Conservation (phyloP, 1,140 invertebrate species). For the Pantala flavescens region DNA sequence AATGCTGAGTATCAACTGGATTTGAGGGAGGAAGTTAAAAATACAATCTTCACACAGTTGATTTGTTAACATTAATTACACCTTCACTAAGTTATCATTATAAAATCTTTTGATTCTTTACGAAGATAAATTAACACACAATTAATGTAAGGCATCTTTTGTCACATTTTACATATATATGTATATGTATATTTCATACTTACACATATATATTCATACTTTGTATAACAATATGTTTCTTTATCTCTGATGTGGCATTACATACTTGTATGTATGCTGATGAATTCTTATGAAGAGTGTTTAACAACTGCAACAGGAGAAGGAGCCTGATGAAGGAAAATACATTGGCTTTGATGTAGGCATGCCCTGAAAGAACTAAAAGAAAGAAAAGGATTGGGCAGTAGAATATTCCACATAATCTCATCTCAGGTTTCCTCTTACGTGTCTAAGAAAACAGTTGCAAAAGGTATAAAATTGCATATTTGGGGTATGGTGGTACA, state of each 20-base stretch:
- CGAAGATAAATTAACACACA: conserved; percentile 2
- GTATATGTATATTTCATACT: neutral
- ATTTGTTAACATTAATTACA: conserved; percentile 2
- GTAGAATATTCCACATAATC: neutral
- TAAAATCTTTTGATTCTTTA: conserved; percentile 9
- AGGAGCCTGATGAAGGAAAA: conserved; percentile 4
- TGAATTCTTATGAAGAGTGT: neutral
- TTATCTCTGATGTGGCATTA: neutral
- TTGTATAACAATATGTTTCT: neutral
- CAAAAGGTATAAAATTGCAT: neutral
- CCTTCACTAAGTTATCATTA: neutral
- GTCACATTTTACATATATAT: neutral
- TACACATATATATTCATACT: conserved; percentile 4
- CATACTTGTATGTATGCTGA: neutral
- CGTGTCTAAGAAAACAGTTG: neutral
- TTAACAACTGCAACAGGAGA: conserved; percentile 9
- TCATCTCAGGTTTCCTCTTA: neutral
- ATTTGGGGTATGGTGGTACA: neutral
- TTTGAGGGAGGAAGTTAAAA: neutral
- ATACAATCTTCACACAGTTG: conserved; percentile 9
- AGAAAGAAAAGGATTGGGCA: neutral
- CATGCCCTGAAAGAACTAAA: neutral
- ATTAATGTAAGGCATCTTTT: conserved; percentile 10
- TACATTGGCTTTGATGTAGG: neutral
- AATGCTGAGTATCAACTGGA: neutral